Evolutionary conservation across 2,113 vertebrate genomes (phyloP).

Genomic region (Oriolus oriolus): DNA sequence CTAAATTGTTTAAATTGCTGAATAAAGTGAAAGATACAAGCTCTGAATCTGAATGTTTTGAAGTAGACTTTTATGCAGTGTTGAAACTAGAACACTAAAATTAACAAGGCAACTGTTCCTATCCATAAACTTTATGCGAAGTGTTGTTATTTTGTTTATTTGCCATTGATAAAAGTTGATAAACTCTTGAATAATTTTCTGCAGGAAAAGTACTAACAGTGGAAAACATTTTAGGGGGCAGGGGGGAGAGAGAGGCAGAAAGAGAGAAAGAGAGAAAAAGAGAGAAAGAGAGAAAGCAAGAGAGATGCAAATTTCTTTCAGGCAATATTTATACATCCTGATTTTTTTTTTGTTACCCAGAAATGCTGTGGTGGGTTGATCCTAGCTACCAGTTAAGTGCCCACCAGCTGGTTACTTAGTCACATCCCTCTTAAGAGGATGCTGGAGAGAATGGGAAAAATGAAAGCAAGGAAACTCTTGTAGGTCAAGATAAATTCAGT

Average conservation of each 20-base stretch:
- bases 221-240: not conserved
- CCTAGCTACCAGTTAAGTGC: not conserved
- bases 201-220: not conserved
- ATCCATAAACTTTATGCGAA: not conserved
- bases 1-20: not conserved
- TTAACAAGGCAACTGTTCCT: not conserved
- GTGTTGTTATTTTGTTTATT: not conserved
- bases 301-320: not conserved
- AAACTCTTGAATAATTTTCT: not conserved
- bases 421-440: not conserved
- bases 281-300: not conserved
- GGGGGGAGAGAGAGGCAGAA: not conserved
- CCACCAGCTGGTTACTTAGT: not conserved
- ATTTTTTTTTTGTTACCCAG: not conserved
- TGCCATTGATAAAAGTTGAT: not conserved
- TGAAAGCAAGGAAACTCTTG: not conserved
- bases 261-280: not conserved
- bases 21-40: not conserved
- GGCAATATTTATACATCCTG: not conserved
- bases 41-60: not conserved
- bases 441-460: not conserved
- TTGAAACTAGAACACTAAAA: not conserved
- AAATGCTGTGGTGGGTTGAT: not conserved
- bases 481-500: not conserved
- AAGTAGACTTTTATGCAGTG: not conserved